phyloP scores from a whole-genome alignment of 2,888 invertebrate species.

The Diarsia brunnea region DNA sequence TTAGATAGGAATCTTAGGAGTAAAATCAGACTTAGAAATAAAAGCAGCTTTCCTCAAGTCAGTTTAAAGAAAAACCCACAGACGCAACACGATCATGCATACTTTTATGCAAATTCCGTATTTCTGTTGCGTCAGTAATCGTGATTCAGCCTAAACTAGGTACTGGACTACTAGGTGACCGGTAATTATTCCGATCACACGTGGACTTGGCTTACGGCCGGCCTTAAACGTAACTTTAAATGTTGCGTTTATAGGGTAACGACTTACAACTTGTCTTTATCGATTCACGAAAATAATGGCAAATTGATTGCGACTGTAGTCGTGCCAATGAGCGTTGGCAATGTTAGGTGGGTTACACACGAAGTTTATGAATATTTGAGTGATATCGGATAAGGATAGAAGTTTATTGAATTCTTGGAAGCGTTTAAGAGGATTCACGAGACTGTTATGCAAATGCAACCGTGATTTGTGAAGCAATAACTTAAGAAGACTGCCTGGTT shows the following conservation, averaged over 20 bases:
- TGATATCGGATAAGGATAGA: conserved; percentile 35
- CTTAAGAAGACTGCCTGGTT: not conserved
- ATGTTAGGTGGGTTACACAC: conserved; percentile 46
- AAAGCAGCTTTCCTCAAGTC: conserved; percentile 21
- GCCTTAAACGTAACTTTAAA: conserved; percentile 82
- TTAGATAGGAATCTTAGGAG: conserved; percentile 40
- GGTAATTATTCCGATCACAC: conserved; percentile 89
- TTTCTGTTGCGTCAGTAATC: conserved; percentile 79
- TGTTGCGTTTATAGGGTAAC: conserved; percentile 84
- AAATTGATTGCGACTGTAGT: conserved; percentile 63
- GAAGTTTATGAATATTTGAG: conserved; percentile 51
- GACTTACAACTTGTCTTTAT: conserved; percentile 82
- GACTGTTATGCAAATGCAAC: conserved; percentile 44
- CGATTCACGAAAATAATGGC: conserved; percentile 78
- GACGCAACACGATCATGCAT: conserved; percentile 36
- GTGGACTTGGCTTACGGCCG: conserved; percentile 85
- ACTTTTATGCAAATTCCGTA: conserved; percentile 65
- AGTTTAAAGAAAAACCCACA: conserved; percentile 36
- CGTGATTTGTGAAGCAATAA: conserved; percentile 5
- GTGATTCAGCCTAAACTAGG: conserved; percentile 83
- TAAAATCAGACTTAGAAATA: conserved; percentile 20
- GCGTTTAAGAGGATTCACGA: conserved; percentile 46
- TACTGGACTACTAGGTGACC: conserved; percentile 67
- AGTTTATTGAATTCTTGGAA: conserved; percentile 55
- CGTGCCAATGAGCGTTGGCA: conserved; percentile 57